Evolutionary conservation across 2,888 invertebrate genomes (phyloP).

Genomic region (Drosophila leonis): DNA sequence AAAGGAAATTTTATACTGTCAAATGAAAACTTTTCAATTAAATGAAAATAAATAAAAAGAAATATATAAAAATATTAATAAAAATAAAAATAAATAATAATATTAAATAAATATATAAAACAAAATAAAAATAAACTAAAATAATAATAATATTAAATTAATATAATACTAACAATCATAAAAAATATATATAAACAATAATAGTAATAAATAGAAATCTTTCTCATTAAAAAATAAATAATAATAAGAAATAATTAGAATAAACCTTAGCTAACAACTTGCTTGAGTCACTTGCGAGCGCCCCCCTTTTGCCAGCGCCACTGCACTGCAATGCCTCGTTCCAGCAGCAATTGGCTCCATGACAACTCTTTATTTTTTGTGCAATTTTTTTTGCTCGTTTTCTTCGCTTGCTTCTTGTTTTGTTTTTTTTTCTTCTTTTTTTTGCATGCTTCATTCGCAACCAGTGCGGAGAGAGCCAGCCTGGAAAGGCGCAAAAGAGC

Average conservation of each 20-base stretch:
- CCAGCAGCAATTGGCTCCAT: constrained; percentile 52
- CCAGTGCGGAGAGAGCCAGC: constrained; percentile 47
- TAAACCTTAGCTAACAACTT: background rate
- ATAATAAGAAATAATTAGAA: background rate
- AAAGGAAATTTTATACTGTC: background rate
- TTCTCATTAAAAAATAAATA: background rate
- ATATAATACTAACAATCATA: no score
- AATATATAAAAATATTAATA: background rate
- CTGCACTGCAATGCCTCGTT: constrained; percentile 20
- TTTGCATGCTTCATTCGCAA: constrained; percentile 18
- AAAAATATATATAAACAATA: background rate
- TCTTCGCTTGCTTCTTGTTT: constrained; percentile 28
- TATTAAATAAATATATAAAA: no score
- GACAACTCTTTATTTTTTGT: constrained; percentile 65
- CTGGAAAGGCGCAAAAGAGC: constrained; percentile 62
- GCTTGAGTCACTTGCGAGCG: background rate
- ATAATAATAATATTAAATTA: no score
- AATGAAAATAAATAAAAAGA: background rate
- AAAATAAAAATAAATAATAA: no score
- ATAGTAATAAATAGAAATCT: background rate
- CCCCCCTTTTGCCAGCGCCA: constrained; percentile 13
- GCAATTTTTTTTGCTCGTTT: constrained; percentile 15
- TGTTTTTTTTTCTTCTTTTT: background rate
- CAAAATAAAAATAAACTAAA: no score
- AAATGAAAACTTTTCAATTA: no score